A percentile compares a stretch with the other conserved stretches of the same genome.
Evolutionary conservation across 2,797 vertebrate genomes (phyloP).

Genomic region (Gobionotothen gibberifrons): DNA sequence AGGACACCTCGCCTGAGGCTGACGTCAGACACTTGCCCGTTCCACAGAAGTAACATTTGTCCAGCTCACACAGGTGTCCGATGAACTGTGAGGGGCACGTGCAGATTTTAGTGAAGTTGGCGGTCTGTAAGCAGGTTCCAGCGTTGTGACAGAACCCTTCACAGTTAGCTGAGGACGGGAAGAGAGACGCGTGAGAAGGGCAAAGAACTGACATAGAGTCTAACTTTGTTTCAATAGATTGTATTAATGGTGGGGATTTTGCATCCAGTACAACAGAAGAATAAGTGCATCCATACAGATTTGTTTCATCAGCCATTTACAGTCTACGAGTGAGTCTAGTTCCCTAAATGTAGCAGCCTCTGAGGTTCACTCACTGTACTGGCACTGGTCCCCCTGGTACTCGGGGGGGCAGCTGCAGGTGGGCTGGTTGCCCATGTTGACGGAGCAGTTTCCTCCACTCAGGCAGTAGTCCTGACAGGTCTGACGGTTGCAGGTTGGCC

Average conservation of each 20-base stretch:
- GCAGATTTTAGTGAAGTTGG: constrained; percentile 87
- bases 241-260: accelerated
- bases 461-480: constrained; percentile 91
- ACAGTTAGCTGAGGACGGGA: constrained; percentile 84
- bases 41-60: constrained; percentile 90
- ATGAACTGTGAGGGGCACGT: constrained; percentile 86
- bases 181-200: background rate
- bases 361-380: constrained; percentile 90
- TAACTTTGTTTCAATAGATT: background rate
- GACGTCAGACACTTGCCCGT: constrained; percentile 84
- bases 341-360: background rate
- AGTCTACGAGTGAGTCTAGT: background rate
- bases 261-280: background rate
- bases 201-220: background rate
- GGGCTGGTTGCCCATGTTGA: constrained; percentile 95
- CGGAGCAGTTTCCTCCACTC: constrained; percentile 90
- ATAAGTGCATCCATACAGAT: background rate
- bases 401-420: constrained; percentile 87
- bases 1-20: constrained; percentile 87
- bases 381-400: constrained; percentile 93
- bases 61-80: constrained; percentile 87
- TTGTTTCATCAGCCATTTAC: background rate
- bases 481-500: constrained; percentile 89
- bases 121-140: constrained; percentile 89
- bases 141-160: constrained; percentile 89